Evolutionary conservation across 1,140 invertebrate species (phyloP).

Genomic region (Cherax destructor): DNA sequence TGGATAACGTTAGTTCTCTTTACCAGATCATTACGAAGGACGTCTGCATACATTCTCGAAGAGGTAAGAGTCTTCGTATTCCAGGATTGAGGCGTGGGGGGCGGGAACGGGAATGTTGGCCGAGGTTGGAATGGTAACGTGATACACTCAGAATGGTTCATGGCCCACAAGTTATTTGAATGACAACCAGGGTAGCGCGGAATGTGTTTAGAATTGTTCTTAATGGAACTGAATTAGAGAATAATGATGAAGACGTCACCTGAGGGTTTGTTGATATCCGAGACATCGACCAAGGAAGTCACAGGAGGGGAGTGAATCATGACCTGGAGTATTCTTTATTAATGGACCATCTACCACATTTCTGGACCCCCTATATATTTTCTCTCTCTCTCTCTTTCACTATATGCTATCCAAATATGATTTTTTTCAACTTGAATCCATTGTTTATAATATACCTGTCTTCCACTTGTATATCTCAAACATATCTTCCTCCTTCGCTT

Average conservation of each 20-base stretch:
- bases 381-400: too few relatives aligned
- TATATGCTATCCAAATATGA: too few relatives aligned
- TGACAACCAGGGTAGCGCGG: not conserved
- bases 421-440: too few relatives aligned
- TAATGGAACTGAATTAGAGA: not conserved
- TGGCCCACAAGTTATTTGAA: not conserved
- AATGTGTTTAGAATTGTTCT: not conserved
- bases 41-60: conserved; percentile 10
- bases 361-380: too few relatives aligned
- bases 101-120: conserved; percentile 51
- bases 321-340: too few relatives aligned
- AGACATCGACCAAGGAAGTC: conserved; percentile 36
- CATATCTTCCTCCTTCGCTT: too few relatives aligned
- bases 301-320: not conserved
- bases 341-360: too few relatives aligned
- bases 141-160: not conserved
- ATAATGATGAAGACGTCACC: conserved; percentile 5
- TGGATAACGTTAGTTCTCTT: conserved; percentile 31
- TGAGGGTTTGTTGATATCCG: conserved; percentile 22
- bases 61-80: conserved; percentile 49
- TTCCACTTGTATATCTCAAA: too few relatives aligned
- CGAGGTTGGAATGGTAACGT: conserved; percentile 49
- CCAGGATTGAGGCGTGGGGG: conserved; percentile 54
- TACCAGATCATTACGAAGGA: not conserved
- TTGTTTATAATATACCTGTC: too few relatives aligned